Conservation (phyloP, 2,888 invertebrate species). For the Eilema griseolum region DNA sequence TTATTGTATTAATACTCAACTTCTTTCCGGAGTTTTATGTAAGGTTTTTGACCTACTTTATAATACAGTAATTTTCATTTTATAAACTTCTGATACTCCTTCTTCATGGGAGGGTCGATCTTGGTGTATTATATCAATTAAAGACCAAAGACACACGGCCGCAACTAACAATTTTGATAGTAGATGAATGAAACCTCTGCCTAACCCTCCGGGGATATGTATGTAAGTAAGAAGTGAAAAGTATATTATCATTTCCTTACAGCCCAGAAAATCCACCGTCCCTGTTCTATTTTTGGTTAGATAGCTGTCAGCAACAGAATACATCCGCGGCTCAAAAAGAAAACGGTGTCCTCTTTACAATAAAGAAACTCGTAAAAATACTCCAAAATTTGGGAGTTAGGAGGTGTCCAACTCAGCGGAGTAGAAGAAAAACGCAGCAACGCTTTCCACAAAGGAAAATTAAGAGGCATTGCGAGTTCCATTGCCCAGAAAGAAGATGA, state of each 20-base stretch:
- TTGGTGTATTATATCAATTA: no score
- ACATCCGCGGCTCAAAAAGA: no score
- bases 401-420: neutral
- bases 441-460: neutral
- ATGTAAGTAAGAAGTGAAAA: no score
- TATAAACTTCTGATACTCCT: neutral
- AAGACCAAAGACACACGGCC: no score
- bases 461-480: neutral
- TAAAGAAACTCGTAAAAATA: neutral
- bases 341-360: no score
- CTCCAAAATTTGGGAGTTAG: neutral
- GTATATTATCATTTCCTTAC: no score
- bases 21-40: neutral
- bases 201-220: no score
- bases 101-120: no score
- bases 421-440: neutral
- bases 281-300: neutral
- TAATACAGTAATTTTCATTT: neutral
- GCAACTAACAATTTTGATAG: no score
- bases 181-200: no score
- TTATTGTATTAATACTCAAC: neutral
- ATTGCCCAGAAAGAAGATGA: neutral
- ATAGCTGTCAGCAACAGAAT: neutral
- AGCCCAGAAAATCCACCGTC: no score
- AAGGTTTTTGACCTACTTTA: constrained; percentile 5